Conservation (phyloP, 2,797 vertebrate species). For the Enteromius anoplus region DNA sequence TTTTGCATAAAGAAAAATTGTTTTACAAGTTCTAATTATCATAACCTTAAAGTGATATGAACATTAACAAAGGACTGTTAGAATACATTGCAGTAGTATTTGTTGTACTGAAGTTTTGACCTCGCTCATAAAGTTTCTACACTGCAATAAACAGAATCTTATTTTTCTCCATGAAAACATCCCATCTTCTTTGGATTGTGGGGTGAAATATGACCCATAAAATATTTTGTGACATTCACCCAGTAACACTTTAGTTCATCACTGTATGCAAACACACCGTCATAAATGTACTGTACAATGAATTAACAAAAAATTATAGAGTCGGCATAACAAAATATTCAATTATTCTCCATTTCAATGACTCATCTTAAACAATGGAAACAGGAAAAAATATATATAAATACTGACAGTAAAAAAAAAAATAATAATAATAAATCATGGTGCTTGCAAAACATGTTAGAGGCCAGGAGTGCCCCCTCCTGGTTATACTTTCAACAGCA, state of each 20-base stretch:
- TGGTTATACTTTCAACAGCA: constrained; percentile 47
- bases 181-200: neutral
- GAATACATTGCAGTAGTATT: neutral
- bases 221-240: constrained; percentile 8
- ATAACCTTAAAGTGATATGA: neutral
- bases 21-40: neutral
- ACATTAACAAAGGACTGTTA: neutral
- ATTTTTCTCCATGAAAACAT: neutral
- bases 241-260: constrained; percentile 1
- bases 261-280: constrained; percentile 1
- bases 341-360: constrained; percentile 3
- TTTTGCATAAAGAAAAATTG: neutral
- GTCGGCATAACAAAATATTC: constrained; percentile 1
- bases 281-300: neutral
- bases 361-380: neutral
- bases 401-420: neutral
- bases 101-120: neutral
- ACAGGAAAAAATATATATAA: neutral
- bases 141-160: neutral
- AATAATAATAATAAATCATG: neutral
- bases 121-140: neutral
- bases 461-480: constrained; percentile 20
- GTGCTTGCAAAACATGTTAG: constrained; percentile 19
- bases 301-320: neutral
- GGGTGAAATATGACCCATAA: neutral